Base-by-base conservation (phyloP, 1,140 invertebrate species). In the Drosophila malerkotliana region DNA sequence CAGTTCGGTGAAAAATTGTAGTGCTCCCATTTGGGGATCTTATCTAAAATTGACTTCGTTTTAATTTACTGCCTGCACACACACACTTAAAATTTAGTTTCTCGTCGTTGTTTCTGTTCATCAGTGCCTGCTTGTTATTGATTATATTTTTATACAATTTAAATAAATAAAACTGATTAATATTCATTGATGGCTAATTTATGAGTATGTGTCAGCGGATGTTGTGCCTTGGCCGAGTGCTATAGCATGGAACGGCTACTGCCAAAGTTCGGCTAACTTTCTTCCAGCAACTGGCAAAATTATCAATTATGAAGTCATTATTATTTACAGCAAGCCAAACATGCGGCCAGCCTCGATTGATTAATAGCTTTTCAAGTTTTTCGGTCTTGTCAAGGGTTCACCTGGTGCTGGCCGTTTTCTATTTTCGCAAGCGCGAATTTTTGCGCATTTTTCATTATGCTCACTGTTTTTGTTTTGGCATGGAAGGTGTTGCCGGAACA, bases 271-370 rank as follows among this genome's bases (percentile, higher is more conserved):
- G 63, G 34, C 63, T 57, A 69, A 75, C 72, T 71, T 71, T 69
- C 55, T 60, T 69, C 72, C 56, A 62, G 75, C 80, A 84, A 79
- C 55, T 59, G 44, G 55, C 45, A 76, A 76, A 87, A 87, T 87
- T 88, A 69, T 88, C 79, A 87, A 88, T 87, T 87, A 88, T 87
- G 82, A 87, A 83, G 75, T 87, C 82, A 87, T 87, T 87, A 87
- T 77, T 81, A 88, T 87, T 88, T 88, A 83, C 83, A 79, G 79
- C 68, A 72, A 83, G 68, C 60, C 55, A 61, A 57, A 74, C 76
- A 75, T 57, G 61, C 47, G 66, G 53, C 61, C 59, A 77, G 63
- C 53, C 51, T 64, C 63, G 51, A 51, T 88, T 88, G 83, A 88
- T 88, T 88, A 88, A 88, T 88, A 64, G 84, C 72, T 88, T 88